These are phyloP conservation scores for Poeciliopsis occidentalis DNA, from an alignment of 2,113 vertebrate genomes.

Conservation along the genomic window DNA sequence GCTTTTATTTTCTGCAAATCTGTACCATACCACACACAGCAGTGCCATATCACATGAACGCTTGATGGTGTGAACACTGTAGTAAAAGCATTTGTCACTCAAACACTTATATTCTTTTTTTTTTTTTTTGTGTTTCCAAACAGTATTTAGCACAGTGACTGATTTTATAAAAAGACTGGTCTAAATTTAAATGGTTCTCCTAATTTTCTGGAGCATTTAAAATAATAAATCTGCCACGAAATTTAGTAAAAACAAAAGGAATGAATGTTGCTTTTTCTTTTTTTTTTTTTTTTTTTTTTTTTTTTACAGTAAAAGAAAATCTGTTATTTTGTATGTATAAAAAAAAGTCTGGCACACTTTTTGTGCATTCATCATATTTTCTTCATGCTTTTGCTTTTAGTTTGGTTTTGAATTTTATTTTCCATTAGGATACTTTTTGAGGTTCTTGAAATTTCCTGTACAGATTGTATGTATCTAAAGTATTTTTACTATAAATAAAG, in stretches of 20 bases:
- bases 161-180: conserved; percentile 2
- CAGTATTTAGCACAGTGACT: neutral
- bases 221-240: neutral
- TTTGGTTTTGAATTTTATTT: conserved; percentile 44
- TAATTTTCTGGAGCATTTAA: conserved; percentile 1
- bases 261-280: conserved; percentile 17
- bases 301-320: neutral
- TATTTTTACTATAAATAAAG: conserved; percentile 83
- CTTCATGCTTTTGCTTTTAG: conserved; percentile 40
- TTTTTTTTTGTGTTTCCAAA: neutral
- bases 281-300: no score
- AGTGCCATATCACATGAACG: conserved; percentile 49
- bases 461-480: conserved; percentile 81
- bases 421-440: conserved; percentile 43
- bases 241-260: conserved; percentile 1
- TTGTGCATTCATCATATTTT: conserved; percentile 34
- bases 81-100: conserved; percentile 23
- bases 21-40: conserved; percentile 42
- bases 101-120: neutral
- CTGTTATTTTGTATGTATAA: conserved; percentile 34
- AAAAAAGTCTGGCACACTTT: conserved; percentile 42
- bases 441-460: conserved; percentile 71
- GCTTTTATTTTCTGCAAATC: conserved; percentile 24
- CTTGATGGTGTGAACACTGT: conserved; percentile 21
- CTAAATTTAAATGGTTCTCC: neutral